These are phyloP conservation scores for Tricholaema leucomelas DNA, from an alignment of 2,113 vertebrate genomes.

Conservation along the genomic window DNA sequence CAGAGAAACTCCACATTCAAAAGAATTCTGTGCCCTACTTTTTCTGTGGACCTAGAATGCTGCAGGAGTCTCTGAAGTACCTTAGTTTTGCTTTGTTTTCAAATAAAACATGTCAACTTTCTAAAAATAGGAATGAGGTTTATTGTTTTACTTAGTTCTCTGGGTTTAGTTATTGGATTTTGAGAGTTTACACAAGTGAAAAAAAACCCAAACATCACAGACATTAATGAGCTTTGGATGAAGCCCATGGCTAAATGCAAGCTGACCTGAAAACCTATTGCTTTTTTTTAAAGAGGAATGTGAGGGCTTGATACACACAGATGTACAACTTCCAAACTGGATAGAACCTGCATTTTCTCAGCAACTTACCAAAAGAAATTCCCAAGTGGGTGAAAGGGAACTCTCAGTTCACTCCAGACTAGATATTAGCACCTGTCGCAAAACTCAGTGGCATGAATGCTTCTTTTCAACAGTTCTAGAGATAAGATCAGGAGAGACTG, in stretches of 20 bases:
- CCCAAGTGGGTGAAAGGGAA: neutral
- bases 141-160: neutral
- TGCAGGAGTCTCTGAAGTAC: neutral
- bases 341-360: neutral
- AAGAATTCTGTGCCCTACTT: neutral
- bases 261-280: neutral
- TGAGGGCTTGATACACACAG: neutral
- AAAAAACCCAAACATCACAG: neutral
- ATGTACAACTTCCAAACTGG: neutral
- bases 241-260: neutral
- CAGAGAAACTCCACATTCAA: too few relatives aligned
- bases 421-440: neutral
- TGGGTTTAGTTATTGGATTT: neutral
- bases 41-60: neutral
- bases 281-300: neutral
- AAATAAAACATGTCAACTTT: neutral
- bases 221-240: neutral
- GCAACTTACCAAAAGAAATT: neutral
- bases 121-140: neutral
- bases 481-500: slow-evolving; percentile 13
- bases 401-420: neutral
- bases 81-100: neutral
- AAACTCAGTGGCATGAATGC: neutral
- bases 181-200: neutral
- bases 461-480: neutral